Evolutionary conservation across 1,140 invertebrate species (phyloP).

Genomic region (Drusus annulatus): DNA sequence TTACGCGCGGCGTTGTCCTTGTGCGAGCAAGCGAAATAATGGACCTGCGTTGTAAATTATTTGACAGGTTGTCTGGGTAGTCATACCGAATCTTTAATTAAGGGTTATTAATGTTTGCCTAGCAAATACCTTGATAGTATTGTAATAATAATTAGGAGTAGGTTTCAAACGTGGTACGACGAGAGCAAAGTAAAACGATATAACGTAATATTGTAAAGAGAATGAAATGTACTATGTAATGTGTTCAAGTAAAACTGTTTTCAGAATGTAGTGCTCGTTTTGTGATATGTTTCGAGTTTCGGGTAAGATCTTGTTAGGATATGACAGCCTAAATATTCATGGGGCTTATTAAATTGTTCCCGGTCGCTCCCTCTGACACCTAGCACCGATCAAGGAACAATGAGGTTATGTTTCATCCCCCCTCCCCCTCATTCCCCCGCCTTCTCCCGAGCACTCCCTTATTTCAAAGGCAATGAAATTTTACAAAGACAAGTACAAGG

Average conservation of each 20-base stretch:
- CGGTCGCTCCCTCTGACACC: conserved; percentile 34
- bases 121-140: too few relatives aligned
- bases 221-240: not conserved
- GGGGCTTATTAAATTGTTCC: conserved; percentile 39
- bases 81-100: not conserved
- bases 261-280: conserved; percentile 6
- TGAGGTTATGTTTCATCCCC: conserved; percentile 35
- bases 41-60: not conserved
- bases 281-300: conserved; percentile 30
- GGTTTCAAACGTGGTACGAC: too few relatives aligned
- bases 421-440: not conserved
- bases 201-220: too few relatives aligned
- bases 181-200: too few relatives aligned
- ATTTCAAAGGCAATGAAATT: conserved; percentile 9
- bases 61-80: not conserved
- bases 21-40: not conserved
- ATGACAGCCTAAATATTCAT: conserved; percentile 38
- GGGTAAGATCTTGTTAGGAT: conserved; percentile 33
- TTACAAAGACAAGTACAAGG: conserved; percentile 22
- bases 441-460: not conserved
- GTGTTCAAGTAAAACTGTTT: conserved; percentile 8
- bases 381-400: conserved; percentile 39
- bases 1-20: not conserved
- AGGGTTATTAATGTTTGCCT: too few relatives aligned
- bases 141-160: too few relatives aligned